Conservation (phyloP, 2,888 invertebrate species). For the Lydus trimaculatus region DNA sequence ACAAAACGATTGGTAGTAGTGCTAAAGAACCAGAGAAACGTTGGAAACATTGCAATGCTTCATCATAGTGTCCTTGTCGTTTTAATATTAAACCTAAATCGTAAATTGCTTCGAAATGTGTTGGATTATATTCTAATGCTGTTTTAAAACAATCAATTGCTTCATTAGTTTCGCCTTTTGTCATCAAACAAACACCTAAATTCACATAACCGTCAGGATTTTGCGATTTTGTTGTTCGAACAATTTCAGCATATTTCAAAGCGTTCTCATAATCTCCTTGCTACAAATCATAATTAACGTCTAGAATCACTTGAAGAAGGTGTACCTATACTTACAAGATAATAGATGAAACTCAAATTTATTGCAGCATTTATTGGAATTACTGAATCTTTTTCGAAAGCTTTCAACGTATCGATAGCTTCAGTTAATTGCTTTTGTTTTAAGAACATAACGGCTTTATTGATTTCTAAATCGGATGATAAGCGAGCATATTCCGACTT, state of each 20-base stretch:
- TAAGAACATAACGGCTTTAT: conserved; percentile 86
- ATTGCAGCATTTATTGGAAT: conserved; percentile 86
- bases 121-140: conserved; percentile 80
- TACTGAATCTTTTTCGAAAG: conserved; percentile 85
- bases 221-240: conserved; percentile 76
- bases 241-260: conserved; percentile 76
- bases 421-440: conserved; percentile 80
- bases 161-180: conserved; percentile 72
- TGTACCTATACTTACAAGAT: conserved; percentile 65
- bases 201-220: conserved; percentile 86
- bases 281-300: conserved; percentile 59
- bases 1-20: conserved; percentile 68
- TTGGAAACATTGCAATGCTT: conserved; percentile 81
- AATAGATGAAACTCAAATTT: conserved; percentile 85
- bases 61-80: conserved; percentile 71
- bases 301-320: background rate
- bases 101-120: conserved; percentile 84
- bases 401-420: conserved; percentile 84
- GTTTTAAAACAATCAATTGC: conserved; percentile 76
- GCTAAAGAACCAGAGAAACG: conserved; percentile 67
- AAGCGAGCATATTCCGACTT: conserved; percentile 84
- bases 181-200: conserved; percentile 80
- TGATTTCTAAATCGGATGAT: conserved; percentile 89
- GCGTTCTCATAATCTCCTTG: conserved; percentile 83
- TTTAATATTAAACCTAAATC: conserved; percentile 81